Evolutionary conservation across 2,888 invertebrate species (phyloP), one percentile per base, ranked within the genome.

Genomic region (Peribatodes rhomboidaria): DNA sequence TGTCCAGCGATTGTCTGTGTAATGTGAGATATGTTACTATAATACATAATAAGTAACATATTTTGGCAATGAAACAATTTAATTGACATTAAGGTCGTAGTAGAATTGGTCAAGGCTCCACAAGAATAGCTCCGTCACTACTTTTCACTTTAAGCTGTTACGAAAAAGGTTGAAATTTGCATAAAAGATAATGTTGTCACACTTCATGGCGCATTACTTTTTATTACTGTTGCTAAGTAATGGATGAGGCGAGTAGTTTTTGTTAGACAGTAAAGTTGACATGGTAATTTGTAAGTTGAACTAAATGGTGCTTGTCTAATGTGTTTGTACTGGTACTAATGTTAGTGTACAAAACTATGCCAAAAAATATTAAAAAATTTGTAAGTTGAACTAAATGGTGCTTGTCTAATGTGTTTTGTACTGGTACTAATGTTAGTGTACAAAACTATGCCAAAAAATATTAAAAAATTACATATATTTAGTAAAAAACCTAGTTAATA

Each of bases 61-160:
- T 49, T 57, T 59, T 64, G 63, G 41, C 65, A 60, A 55, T 63
- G 52, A 60, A 65, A 62, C 7, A 41, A 18, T 31, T 16, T 10
- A 55, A 33, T n/a, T 18, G 47, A n/a, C 22, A 58, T 31, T 47
- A 58, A 61, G 65, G 67, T 56, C 50, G 31, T 31, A 50, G 27
- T 31, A 31, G 42, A 31, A 42, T 22, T 58, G 47, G 53, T 63
- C 61, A 68, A 68, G 66, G 70, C 20, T 22, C 10, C n/a, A 35
- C 52, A 18, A 50, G 47, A 61, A 61, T 65, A 61, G 22, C 41
- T 50, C 14, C 11, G n/a, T n/a, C 6, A 41, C 33, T 35, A 54
- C 53, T 13, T 52, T 64, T 49, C 11, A 62, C 10, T 27, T 27
- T 4, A 27, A 27, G 6, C 27, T 27, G 6, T 22, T 41, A 58